These are phyloP conservation scores for Agrenia bidenticulata DNA, from an alignment of 2,888 invertebrate species.

Conservation along the genomic window DNA sequence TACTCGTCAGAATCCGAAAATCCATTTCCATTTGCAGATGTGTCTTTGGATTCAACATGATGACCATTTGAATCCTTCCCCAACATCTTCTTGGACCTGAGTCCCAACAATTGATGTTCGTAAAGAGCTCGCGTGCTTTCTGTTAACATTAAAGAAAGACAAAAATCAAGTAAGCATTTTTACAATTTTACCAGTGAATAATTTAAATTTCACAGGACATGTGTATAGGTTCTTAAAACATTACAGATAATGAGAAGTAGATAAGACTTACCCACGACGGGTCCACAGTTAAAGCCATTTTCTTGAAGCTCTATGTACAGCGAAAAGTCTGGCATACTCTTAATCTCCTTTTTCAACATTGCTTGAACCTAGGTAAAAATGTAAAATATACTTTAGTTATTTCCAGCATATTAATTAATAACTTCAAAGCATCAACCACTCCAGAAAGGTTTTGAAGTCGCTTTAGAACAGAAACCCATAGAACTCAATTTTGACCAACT, in stretches of 20 bases:
- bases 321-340: background rate
- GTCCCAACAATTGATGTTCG: background rate
- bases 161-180: too few species aligned
- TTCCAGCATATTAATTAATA: background rate
- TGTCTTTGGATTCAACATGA: too few species aligned
- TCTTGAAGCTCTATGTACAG: background rate
- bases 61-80: background rate
- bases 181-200: too few species aligned
- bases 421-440: background rate
- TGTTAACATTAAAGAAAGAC: too few species aligned
- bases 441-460: slow-evolving; percentile 1
- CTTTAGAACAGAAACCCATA: background rate
- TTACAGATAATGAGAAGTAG: too few species aligned
- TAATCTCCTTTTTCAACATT: too few species aligned
- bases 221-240: too few species aligned
- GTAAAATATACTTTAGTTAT: too few species aligned
- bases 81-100: background rate
- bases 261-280: slow-evolving; percentile 27
- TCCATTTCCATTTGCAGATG: slow-evolving; percentile 37
- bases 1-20: slow-evolving; percentile 27
- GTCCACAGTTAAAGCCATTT: slow-evolving; percentile 21
- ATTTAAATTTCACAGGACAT: too few species aligned
- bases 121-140: background rate
- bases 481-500: too few species aligned
- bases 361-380: too few species aligned